These are phyloP conservation scores for Cyclina sinensis DNA, from an alignment of 1,140 invertebrate species.

Conservation along the genomic window DNA sequence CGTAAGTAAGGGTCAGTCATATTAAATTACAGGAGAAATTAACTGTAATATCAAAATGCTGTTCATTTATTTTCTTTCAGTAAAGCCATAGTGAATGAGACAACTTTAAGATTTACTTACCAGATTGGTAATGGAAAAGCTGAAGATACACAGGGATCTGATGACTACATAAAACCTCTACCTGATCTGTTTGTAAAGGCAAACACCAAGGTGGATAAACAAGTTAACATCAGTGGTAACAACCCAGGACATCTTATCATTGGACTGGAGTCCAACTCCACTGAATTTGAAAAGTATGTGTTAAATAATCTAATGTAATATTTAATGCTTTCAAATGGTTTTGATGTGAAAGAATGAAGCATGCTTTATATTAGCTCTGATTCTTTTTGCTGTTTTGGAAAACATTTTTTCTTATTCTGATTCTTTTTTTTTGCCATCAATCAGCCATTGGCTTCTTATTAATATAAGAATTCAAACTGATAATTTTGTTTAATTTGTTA, in stretches of 20 bases:
- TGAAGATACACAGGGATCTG: slow-evolving; percentile 64
- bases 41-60: no score
- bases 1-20: no score
- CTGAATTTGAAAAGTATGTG: slow-evolving; percentile 79
- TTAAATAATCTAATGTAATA: no score
- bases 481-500: no score
- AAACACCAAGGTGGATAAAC: slow-evolving; percentile 37
- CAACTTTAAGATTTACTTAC: slow-evolving; percentile 79
- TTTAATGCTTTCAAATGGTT: no score
- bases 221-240: slow-evolving; percentile 70
- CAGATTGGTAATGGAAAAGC: slow-evolving; percentile 74
- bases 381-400: neutral
- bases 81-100: slow-evolving; percentile 65
- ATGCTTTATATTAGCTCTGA: no score
- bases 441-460: no score
- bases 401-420: neutral
- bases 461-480: no score
- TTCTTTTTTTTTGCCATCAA: no score
- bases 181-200: slow-evolving; percentile 72
- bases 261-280: slow-evolving; percentile 80
- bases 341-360: no score
- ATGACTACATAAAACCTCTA: slow-evolving; percentile 73
- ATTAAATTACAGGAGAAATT: no score
- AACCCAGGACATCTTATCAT: slow-evolving; percentile 81
- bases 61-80: slow-evolving; percentile 67